Conservation (phyloP, 1,140 invertebrate species). For the Hyles vespertilio region DNA sequence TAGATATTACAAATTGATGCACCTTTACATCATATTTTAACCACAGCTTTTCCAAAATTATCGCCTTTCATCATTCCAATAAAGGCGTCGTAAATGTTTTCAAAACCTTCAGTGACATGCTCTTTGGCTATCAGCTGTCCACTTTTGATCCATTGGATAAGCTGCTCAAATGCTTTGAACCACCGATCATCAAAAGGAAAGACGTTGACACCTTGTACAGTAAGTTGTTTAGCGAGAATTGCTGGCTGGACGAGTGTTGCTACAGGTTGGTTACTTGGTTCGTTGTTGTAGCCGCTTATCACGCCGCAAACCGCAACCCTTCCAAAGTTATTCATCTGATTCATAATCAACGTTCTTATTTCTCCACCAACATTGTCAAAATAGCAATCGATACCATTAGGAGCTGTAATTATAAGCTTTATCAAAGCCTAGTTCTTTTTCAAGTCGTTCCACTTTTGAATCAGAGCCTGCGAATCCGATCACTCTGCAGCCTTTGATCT, state of each 20-base stretch:
- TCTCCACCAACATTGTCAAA: conserved; percentile 78
- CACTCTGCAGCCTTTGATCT: conserved; percentile 81
- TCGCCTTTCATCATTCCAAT: conserved; percentile 76
- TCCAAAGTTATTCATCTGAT: conserved; percentile 76
- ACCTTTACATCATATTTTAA: conserved; percentile 59
- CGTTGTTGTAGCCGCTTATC: conserved; percentile 66
- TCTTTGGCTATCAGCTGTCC: conserved; percentile 76
- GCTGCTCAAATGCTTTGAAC: conserved; percentile 62
- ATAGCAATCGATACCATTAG: conserved; percentile 79
- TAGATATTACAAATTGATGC: no score
- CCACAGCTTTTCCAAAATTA: conserved; percentile 78
- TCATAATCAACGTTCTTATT: conserved; percentile 74
- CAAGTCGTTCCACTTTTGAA: conserved; percentile 82
- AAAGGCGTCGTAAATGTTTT: conserved; percentile 77
- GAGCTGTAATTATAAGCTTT: conserved; percentile 81
- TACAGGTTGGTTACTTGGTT: conserved; percentile 17
- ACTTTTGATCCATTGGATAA: conserved; percentile 70
- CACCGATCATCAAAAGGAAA: conserved; percentile 36
- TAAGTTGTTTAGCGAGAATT: conserved; percentile 52
- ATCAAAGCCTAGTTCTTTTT: conserved; percentile 79
- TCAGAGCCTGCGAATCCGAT: conserved; percentile 84
- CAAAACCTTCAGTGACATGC: conserved; percentile 77
- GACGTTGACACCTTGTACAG: conserved; percentile 51
- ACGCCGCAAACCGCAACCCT: conserved; percentile 77
- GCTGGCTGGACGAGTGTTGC: conserved; percentile 62